phyloP scores from a whole-genome alignment of 2,888 invertebrate species.

The Xestobium rufovillosum region DNA sequence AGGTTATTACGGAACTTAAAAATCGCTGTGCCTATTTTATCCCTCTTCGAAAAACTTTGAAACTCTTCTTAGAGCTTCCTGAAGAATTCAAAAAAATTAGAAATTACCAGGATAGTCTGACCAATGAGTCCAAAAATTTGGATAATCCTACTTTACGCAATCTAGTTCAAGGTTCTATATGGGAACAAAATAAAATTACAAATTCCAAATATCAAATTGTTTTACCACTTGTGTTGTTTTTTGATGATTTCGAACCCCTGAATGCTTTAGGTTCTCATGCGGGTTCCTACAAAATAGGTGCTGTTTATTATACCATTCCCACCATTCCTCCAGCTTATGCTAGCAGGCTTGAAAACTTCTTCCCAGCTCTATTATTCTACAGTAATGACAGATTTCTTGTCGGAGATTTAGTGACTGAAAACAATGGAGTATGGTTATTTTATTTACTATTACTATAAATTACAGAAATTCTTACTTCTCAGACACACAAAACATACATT shows the following conservation, averaged over 20 bases:
- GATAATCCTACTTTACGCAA: no score
- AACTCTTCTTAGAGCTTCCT: constrained; percentile 6
- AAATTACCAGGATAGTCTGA: constrained; percentile 5
- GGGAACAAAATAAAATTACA: not conserved
- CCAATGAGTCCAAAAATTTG: no score
- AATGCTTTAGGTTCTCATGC: constrained; percentile 26
- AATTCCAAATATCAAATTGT: constrained; percentile 10
- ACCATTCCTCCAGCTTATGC: constrained; percentile 19
- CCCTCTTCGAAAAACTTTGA: constrained; percentile 2
- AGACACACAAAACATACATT: constrained; percentile 9
- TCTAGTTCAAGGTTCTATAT: constrained; percentile 4
- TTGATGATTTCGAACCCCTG: constrained; percentile 24
- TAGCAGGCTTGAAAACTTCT: constrained; percentile 22
- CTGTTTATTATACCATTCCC: constrained; percentile 21
- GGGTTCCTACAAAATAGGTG: constrained; percentile 24
- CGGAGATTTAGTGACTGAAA: constrained; percentile 16
- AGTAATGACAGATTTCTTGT: constrained; percentile 17
- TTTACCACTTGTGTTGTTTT: constrained; percentile 21
- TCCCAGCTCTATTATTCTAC: constrained; percentile 20
- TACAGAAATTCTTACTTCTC: no score
- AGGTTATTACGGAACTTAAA: constrained; percentile 1
- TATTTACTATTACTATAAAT: constrained; percentile 13
- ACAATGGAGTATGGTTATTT: constrained; percentile 13
- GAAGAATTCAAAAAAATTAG: constrained; percentile 5
- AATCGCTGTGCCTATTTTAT: constrained; percentile 4